phyloP scores from a whole-genome alignment of 1,140 invertebrate genomes.

The Achroia grisella region DNA sequence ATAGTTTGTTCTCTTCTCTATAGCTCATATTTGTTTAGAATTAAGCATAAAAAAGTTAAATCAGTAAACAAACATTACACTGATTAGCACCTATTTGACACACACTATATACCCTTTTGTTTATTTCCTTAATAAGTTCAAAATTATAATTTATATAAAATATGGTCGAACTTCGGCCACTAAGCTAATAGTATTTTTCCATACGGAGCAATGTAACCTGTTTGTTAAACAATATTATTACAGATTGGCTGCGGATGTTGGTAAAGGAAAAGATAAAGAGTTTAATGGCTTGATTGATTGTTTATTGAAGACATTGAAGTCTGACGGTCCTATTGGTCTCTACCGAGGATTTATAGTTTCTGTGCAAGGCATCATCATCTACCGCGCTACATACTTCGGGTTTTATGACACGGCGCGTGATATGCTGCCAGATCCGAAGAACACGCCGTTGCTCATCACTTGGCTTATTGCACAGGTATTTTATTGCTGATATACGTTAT shows the following conservation, averaged over 20 bases:
- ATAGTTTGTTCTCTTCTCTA: too few relatives aligned
- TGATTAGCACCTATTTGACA: too few relatives aligned
- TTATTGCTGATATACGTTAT: background rate
- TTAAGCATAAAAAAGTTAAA: too few relatives aligned
- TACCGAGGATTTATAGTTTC: constrained; percentile 95
- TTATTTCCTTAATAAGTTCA: too few relatives aligned
- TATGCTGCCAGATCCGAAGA: constrained; percentile 88
- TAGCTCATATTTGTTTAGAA: too few relatives aligned
- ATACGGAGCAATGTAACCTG: too few relatives aligned
- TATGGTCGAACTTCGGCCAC: too few relatives aligned
- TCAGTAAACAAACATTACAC: too few relatives aligned
- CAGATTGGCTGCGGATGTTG: constrained; percentile 88
- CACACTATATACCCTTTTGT: too few relatives aligned
- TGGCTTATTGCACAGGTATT: constrained; percentile 88
- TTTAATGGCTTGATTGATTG: constrained; percentile 90
- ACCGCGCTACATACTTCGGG: constrained; percentile 94
- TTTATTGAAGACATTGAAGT: constrained; percentile 86
- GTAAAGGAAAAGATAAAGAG: constrained; percentile 85
- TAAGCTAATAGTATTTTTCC: too few relatives aligned
- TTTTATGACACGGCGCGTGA: constrained; percentile 94
- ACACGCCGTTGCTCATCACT: constrained; percentile 83
- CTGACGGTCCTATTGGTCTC: constrained; percentile 87
- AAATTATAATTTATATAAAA: too few relatives aligned
- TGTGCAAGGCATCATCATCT: constrained; percentile 91
- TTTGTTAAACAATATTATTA: background rate